Base-by-base conservation (phyloP, 1,140 invertebrate genomes). In the Heliconius nattereri region DNA sequence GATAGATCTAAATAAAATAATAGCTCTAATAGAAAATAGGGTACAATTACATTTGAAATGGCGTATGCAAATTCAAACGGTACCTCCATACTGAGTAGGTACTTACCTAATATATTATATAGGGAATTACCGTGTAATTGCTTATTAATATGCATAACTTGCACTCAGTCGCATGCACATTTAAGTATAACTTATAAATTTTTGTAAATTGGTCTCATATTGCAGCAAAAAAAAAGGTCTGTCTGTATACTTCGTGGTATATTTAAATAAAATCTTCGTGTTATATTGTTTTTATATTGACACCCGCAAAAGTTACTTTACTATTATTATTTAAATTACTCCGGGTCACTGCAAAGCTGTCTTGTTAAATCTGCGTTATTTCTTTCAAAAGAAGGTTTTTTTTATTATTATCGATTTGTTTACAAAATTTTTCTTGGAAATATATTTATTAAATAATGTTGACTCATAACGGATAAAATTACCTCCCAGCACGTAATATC, bases 111-210 rank as follows among this genome's bases (percentile, higher is more conserved):
- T 66, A 76, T 78, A 75, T 32, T 76, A 76, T 78, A 81, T 76
- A 74, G 75, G 76, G 71, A 78, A 81, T 81, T 76, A 78, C 73
- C 80, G 80, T 78, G 52, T 76, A 81, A 81, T 78, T 60, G 70
- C 37, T 23, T 40, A 60, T 71, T 78, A 78, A 40, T 81, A 78
- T 78, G 66, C 76, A 78, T 35, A 81, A 57, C 40, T 52, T 23
- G 54, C 71, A 49, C 73, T 75, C 26, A 49, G 8, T 74, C 7
- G 83, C 75, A 76, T 70, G 75, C 60, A 70, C 37, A 40, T 20
- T 37, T 72, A n/a, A 60, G 7, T 66, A 66, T 66, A 6, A 66
- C 26, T 26, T 66, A 29, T 26, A 66, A 7, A 19, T 26, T 66
- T 66, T 29, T 26, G 60, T 29, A 66, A 66, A 66, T 66, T 66